Percentiles rank a stretch among this genome's conserved stretches.
These are phyloP conservation scores for Apteryx owenii DNA, from an alignment of 2,113 vertebrate species.

Conservation along the genomic window DNA sequence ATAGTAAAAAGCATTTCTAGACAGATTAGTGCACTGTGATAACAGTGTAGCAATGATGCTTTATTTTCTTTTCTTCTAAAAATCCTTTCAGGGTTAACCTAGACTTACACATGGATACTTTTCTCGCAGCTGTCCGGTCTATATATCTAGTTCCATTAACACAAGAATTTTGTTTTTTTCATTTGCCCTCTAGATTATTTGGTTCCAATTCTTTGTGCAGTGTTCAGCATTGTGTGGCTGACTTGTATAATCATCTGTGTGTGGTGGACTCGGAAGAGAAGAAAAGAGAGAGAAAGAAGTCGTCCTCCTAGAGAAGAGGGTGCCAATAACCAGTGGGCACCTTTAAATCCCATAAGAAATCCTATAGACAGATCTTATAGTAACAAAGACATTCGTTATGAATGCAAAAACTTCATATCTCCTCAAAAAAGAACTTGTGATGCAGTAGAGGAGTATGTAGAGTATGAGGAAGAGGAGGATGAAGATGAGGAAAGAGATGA, in stretches of 20 bases:
- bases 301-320: conserved; percentile 81
- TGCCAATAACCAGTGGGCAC: conserved; percentile 92
- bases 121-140: background rate
- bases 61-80: background rate
- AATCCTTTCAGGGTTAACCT: background rate
- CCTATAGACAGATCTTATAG: conserved; percentile 82
- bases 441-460: conserved; percentile 81
- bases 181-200: conserved; percentile 82
- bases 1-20: background rate
- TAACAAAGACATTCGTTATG: conserved; percentile 86
- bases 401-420: conserved; percentile 89
- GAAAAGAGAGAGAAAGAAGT: conserved; percentile 89
- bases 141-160: background rate
- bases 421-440: conserved; percentile 85
- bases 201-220: conserved; percentile 84
- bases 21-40: background rate
- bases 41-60: background rate
- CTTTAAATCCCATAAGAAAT: conserved; percentile 85
- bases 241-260: conserved; percentile 88
- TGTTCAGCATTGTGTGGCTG: conserved; percentile 91
- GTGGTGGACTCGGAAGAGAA: conserved; percentile 93
- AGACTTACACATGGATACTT: background rate
- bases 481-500: conserved; percentile 83
- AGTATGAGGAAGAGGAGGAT: conserved; percentile 75
- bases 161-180: background rate